Percentiles rank a stretch among this genome's conserved stretches.
phyloP scores from a whole-genome alignment of 2,113 vertebrate genomes.

The Sphyrna mokarran region DNA sequence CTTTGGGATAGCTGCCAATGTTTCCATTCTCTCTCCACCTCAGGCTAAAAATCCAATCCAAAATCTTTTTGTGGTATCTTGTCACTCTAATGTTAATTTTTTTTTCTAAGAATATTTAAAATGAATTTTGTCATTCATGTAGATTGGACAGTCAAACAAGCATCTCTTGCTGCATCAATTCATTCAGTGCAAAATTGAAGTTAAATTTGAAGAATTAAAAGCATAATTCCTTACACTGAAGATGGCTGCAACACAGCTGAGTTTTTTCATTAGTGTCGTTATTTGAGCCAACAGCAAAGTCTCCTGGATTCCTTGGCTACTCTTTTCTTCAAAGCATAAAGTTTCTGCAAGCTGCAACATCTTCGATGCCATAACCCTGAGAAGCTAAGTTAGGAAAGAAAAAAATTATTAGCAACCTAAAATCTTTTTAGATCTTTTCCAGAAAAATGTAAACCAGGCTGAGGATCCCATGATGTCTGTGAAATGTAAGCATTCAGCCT shows the following conservation, averaged over 20 bases:
- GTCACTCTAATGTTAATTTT: background rate
- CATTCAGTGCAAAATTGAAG: conserved; percentile 46
- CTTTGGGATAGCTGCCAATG: too few relatives aligned
- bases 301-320: conserved; percentile 32
- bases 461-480: background rate
- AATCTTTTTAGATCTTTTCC: background rate
- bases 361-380: conserved; percentile 44
- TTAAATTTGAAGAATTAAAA: conserved; percentile 36
- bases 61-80: background rate
- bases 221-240: conserved; percentile 48
- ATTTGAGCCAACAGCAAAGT: conserved; percentile 41
- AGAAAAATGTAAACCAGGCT: background rate
- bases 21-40: too few relatives aligned
- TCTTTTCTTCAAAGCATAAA: conserved; percentile 36
- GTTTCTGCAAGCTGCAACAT: conserved; percentile 44
- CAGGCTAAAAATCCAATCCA: too few relatives aligned
- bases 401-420: background rate
- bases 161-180: background rate
- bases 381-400: conserved; percentile 44
- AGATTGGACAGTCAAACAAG: background rate
- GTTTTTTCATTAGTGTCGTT: conserved; percentile 40
- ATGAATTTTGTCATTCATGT: background rate
- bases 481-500: background rate
- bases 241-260: conserved; percentile 43
- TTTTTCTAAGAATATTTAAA: background rate